Base-by-base conservation (phyloP, 1,140 invertebrate species). In the Drosophila oshimai region DNA sequence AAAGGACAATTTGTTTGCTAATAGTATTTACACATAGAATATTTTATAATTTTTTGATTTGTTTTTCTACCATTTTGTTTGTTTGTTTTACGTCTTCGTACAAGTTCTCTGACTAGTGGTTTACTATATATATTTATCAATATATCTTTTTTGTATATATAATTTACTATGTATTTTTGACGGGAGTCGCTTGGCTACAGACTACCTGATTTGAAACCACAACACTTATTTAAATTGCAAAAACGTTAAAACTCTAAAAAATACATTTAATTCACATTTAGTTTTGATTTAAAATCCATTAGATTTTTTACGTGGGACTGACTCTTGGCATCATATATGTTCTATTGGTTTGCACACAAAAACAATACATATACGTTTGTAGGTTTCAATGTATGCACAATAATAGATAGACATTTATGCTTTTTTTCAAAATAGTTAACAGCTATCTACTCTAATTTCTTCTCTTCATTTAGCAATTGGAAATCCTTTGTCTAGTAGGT, bases 151-250 rank as follows among this genome's bases (percentile, higher is more conserved):
- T 37, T 61, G 37, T 61, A 57, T 64, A 50, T 71, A 57, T 53
- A 44, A 29, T 31, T 50, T 65, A 49, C 42, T 60, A 60, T 61
- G 37, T 65, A 24, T 41, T 34, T 29, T 39, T 22, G 57, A 62
- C 17, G 55, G 57, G 33, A 49, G 39, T 53, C 57, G 46, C 65
- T 73, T 75, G 44, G 49, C 60, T 74, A 67, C 44, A 44, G 61
- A 74, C 71, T 74, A 86, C 67, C 72, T 53, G 68, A 86, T 74
- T 76, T 86, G 81, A 86, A 86, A 86, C 81, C 81, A 86, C 81
- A 80, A 86, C 81, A 62, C 57, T 86, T 81, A 81, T 31, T 58
- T 70, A 57, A 71, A 58, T 54, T 87, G 39, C 45, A 73, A 73
- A 86, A 76, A 62, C 61, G 33, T 76, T 86, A 70, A 36, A 62